Evolutionary conservation across 92 coral and sea anemone genomes (phyloP), one percentile per base, ranked within the genome.

Genomic region (Montipora capitata): DNA sequence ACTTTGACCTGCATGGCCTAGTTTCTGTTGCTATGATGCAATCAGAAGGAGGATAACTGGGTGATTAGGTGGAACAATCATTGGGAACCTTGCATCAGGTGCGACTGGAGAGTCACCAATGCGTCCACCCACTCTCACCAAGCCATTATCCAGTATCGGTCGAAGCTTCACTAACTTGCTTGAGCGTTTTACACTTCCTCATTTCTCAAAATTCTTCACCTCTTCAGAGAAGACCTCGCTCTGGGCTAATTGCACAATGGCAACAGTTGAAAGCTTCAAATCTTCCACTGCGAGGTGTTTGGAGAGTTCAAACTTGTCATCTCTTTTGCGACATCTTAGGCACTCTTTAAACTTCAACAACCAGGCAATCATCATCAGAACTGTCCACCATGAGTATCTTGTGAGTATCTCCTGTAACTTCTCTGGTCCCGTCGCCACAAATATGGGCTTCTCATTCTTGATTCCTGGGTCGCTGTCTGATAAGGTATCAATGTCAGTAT

Each of bases 1-100:
- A 17, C 82, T 73, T 43, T 91, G 94, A 62, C 94, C 89, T n/a
- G 87, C 71, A 42, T 92, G 95, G 20, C 78, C 95, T 38, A 83
- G 76, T 18, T 40, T 72, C 27, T 59, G 78, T 58, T 92, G 92
- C 40, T 68, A 92, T 18, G 81, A 56, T 63, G 38, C 70, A 35
- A 92, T 92, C 48, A 84, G 84, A n/a, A 92, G 63, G 38, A 49
- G 65, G 14, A 90, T 79, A 10, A 92, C 81, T 20, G 85, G 95
- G 15, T 89, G 95, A 43, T 81, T 77, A 3, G 77, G 42, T 0
- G 91, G 91, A 17, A 92, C 27, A 20, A 20, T 20, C 27, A 20
- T 20, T 18, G 20, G 20, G 20, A 18, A 18, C 20, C 20, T 18
- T 41, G 91, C 76, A 3, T 81, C 74, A 43, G 45, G 72, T 7